phyloP scores from a whole-genome alignment of 1,140 invertebrate species.

The Cydia splendana region DNA sequence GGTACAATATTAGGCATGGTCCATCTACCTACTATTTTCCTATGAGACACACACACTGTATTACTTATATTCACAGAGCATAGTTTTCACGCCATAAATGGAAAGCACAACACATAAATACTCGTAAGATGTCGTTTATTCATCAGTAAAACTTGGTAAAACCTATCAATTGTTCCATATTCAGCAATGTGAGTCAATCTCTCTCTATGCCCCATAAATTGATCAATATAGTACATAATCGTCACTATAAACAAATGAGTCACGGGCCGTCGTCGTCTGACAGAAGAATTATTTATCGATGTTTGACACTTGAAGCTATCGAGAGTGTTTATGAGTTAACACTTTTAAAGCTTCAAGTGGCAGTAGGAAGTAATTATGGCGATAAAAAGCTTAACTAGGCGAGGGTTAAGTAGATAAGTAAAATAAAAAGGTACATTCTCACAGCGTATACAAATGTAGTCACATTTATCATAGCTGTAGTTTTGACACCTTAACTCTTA shows the following conservation, averaged over 20 bases:
- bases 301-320: not conserved
- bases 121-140: not conserved
- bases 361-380: not conserved
- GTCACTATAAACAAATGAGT: constrained; percentile 8
- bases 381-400: constrained; percentile 9
- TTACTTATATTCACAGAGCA: too few relatives aligned
- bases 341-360: constrained; percentile 5
- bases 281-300: constrained; percentile 11
- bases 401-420: not conserved
- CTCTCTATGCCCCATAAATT: not conserved
- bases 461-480: too few relatives aligned
- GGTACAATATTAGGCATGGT: too few relatives aligned
- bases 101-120: not conserved
- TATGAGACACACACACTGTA: too few relatives aligned
- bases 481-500: too few relatives aligned
- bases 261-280: not conserved
- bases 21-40: too few relatives aligned
- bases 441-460: too few relatives aligned
- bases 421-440: not conserved
- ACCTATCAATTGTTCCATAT: not conserved
- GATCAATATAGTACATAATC: constrained; percentile 14
- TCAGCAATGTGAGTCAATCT: not conserved
- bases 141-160: not conserved
- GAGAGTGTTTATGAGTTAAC: constrained; percentile 3
- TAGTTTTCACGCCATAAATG: not conserved